These are phyloP conservation scores for Monopis laevigella DNA, from an alignment of 2,888 invertebrate genomes.

Conservation along the genomic window DNA sequence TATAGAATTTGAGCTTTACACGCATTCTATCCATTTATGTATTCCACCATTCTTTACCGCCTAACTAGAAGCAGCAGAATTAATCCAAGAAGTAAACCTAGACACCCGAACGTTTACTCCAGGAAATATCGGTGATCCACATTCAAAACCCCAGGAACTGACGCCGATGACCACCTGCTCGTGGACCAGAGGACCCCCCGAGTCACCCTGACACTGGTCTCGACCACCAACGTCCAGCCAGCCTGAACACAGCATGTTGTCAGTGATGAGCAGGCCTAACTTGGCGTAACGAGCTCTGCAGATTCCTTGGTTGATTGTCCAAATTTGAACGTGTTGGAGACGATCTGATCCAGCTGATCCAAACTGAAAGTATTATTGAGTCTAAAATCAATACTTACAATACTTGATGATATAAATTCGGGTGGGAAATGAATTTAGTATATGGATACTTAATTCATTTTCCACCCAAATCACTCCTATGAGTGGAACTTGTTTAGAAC, in stretches of 20 bases:
- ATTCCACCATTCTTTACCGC: too few relatives aligned
- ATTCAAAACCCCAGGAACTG: conserved; percentile 2
- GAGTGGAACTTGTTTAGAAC: too few relatives aligned
- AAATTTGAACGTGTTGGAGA: conserved; percentile 7
- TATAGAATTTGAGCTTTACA: too few relatives aligned
- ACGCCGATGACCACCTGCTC: conserved; percentile 9
- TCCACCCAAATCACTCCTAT: too few relatives aligned
- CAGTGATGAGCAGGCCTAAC: neutral
- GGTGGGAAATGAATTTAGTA: too few relatives aligned
- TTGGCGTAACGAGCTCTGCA: conserved; percentile 8
- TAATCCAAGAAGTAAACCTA: conserved; percentile 7
- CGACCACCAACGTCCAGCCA: conserved; percentile 10
- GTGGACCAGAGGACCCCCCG: conserved; percentile 11
- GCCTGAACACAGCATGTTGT: conserved; percentile 11
- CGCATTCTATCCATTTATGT: too few relatives aligned
- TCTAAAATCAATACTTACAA: too few relatives aligned
- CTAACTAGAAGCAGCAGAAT: conserved; percentile 2
- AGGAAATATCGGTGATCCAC: conserved; percentile 1
- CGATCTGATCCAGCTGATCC: neutral
- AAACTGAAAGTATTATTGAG: conserved; percentile 4
- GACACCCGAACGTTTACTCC: conserved; percentile 8
- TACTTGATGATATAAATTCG: too few relatives aligned
- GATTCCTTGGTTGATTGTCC: conserved; percentile 8
- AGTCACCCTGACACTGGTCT: conserved; percentile 8
- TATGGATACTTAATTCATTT: too few relatives aligned